A percentile compares a stretch with the other conserved stretches of the same genome.
Evolutionary conservation across 2,113 vertebrate genomes (phyloP).

Genomic region (Gymnogyps californianus): DNA sequence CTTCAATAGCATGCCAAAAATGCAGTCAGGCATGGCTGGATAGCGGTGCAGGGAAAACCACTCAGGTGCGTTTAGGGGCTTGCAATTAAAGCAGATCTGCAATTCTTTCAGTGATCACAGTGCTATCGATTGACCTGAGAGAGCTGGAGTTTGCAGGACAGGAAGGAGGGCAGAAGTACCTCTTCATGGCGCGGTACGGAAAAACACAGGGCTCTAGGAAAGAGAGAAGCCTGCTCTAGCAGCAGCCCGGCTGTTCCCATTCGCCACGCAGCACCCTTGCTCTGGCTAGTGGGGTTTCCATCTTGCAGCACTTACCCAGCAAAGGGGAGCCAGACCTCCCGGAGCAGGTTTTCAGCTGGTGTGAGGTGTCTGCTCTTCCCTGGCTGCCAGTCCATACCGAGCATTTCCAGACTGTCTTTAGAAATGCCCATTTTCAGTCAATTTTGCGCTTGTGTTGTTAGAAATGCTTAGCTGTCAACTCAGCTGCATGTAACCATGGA

Average conservation of each 20-base stretch:
- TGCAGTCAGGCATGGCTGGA: not conserved
- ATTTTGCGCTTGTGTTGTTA: not conserved
- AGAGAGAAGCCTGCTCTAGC: not conserved
- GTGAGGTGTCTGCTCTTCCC: not conserved
- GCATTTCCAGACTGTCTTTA: not conserved
- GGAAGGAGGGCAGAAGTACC: not conserved
- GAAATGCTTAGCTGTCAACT: not conserved
- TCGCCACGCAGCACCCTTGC: accelerated
- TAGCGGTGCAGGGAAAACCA: not conserved
- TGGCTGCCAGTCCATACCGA: not conserved
- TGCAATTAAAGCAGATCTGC: not conserved
- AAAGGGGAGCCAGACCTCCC: not conserved
- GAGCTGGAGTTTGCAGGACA: not conserved
- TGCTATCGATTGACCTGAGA: not conserved
- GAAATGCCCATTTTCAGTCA: not conserved
- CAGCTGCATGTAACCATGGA: not conserved
- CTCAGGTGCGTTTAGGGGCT: not conserved
- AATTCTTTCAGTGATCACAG: not conserved
- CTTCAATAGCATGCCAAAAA: not conserved
- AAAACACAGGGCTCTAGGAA: not conserved
- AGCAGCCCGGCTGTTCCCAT: accelerated
- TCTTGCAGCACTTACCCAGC: not conserved
- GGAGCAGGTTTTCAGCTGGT: not conserved
- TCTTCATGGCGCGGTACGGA: not conserved
- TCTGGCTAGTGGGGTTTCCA: not conserved